Evolutionary conservation across 2,888 invertebrate genomes (phyloP).

Genomic region (Eupsilia transversa): DNA sequence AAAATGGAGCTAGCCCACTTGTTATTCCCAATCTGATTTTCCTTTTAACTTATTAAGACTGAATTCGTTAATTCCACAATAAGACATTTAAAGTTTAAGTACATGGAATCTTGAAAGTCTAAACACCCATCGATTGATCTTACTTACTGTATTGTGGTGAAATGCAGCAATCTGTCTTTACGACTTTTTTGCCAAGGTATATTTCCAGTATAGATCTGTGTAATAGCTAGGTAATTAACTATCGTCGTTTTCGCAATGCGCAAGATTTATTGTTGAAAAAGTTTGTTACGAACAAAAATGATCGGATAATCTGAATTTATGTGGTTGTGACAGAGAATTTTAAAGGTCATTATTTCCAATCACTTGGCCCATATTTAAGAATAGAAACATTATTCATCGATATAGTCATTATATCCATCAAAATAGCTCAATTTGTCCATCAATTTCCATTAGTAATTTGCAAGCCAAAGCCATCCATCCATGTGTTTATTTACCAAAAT

Average conservation of each 20-base stretch:
- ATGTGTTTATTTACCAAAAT: conserved; percentile 3
- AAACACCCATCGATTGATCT: neutral
- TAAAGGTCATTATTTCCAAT: neutral
- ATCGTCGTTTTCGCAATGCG: conserved; percentile 36
- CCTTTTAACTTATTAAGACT: conserved; percentile 6
- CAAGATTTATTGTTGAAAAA: conserved; percentile 36
- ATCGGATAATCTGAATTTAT: conserved; percentile 6
- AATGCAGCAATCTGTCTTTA: conserved; percentile 14
- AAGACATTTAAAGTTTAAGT: conserved; percentile 21
- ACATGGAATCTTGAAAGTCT: neutral
- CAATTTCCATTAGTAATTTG: conserved; percentile 1
- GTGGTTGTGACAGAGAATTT: neutral
- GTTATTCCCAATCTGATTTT: conserved; percentile 9
- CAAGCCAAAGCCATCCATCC: neutral
- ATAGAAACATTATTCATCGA: neutral
- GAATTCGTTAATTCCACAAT: conserved; percentile 16
- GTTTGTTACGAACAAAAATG: conserved; percentile 1
- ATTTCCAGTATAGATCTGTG: conserved; percentile 31
- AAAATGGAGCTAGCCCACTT: conserved; percentile 42
- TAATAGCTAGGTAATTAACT: conserved; percentile 38
- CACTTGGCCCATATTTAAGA: neutral
- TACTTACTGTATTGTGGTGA: conserved; percentile 16
- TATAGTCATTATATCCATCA: neutral
- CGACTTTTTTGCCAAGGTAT: conserved; percentile 36
- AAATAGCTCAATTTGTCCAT: conserved; percentile 9